Conservation (phyloP, 2,113 vertebrate species). For the Oxygymnocypris stewartii region DNA sequence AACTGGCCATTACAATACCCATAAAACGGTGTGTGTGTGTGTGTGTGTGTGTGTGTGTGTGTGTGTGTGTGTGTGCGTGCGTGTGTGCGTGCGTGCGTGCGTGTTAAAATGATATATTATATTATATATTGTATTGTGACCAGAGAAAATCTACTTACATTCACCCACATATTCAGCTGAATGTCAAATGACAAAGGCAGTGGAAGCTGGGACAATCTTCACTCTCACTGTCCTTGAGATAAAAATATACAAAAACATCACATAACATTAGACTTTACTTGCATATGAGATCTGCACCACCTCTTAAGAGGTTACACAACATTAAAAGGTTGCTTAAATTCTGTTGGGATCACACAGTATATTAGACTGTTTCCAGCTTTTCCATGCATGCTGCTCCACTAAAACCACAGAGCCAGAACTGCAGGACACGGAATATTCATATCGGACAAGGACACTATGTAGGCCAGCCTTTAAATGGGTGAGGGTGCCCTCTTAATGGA, state of each 20-base stretch:
- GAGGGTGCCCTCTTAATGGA: slow-evolving; percentile 23
- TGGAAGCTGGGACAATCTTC: slow-evolving; percentile 7
- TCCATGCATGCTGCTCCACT: slow-evolving; percentile 2
- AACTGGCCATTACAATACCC: too few relatives aligned
- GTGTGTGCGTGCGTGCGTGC: too few relatives aligned
- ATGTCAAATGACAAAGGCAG: neutral
- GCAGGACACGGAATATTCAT: slow-evolving; percentile 47
- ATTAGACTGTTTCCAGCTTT: slow-evolving; percentile 20
- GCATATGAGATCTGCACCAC: neutral
- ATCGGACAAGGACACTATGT: slow-evolving; percentile 45
- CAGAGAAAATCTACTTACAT: neutral
- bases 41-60: too few relatives aligned
- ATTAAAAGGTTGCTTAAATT: slow-evolving; percentile 13
- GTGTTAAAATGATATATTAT: neutral
- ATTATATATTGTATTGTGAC: neutral
- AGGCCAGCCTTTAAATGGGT: slow-evolving; percentile 49
- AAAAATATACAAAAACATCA: neutral
- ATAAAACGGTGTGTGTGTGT: too few relatives aligned
- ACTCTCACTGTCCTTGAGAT: slow-evolving; percentile 42
- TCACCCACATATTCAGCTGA: slow-evolving; percentile 44
- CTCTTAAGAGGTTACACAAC: slow-evolving; percentile 4
- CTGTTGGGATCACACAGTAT: neutral
- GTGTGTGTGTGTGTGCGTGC: too few relatives aligned
- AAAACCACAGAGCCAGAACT: slow-evolving; percentile 27
- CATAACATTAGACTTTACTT: slow-evolving; percentile 1